Evolutionary conservation across 2,113 vertebrate genomes (phyloP), one percentile per base, ranked within the genome.

Genomic region (Sapayoa aenigma): DNA sequence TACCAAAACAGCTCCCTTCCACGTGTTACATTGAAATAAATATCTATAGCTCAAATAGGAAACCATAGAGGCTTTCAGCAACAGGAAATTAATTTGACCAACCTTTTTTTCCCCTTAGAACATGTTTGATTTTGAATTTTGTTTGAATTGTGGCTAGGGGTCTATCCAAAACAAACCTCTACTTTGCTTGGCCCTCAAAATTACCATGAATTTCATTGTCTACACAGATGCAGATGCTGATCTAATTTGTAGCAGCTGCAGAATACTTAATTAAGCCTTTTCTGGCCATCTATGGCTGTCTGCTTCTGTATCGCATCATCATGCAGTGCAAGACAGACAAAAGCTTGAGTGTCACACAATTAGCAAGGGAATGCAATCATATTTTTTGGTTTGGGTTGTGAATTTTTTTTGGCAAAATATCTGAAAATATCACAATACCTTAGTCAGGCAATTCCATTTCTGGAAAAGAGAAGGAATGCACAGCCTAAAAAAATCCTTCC

Each of bases 261-360:
- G 93, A 97, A 95, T 89, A 92, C 63, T 85, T 92, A 89, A 93
- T 90, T 85, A 92, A 86, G 88, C 88, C 86, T 96, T 93, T 97
- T 96, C 90, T 96, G 85, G 67, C 79, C 79, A 94, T 95, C 88
- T 94, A 23, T 62, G 90, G 80, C 85, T 95, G 59, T 63, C 71
- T 90, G 80, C 75, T 89, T 93, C 93, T 95, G 63, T 93, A 69
- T 35, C 67, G 5, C 53, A 80, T 92, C 92, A 91, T 95, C 95
- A 77, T 27, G 35, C 79, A 77, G 42, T 13, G 33, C 30, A 74
- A 84, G 42, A 90, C 0, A 94, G 75, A 85, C 80, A 97, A 96
- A 97, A 74, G 90, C 90, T 94, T 87, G 68, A 97, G 95, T 96
- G 88, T 90, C 92, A 97, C 44, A 86, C 20, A 76, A 71, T 84